phyloP scores from a whole-genome alignment of 92 coral and sea anemone genomes.

The Zoanthus sociatus region DNA sequence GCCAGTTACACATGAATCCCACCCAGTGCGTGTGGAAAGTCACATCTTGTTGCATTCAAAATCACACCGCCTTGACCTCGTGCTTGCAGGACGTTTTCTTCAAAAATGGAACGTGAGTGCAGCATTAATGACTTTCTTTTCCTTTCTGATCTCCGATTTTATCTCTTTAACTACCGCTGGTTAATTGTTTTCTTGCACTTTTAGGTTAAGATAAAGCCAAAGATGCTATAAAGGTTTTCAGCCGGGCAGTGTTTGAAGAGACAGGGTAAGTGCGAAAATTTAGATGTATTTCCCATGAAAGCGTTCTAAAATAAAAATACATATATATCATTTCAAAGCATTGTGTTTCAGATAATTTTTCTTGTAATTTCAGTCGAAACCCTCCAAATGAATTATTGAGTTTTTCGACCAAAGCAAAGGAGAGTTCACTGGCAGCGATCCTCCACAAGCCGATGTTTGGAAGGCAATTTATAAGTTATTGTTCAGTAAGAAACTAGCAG shows the following conservation, averaged over 20 bases:
- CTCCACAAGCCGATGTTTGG: background rate
- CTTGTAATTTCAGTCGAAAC: background rate
- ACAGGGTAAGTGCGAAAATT: slow-evolving; percentile 4
- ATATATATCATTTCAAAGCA: background rate
- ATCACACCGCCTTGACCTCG: slow-evolving; percentile 23
- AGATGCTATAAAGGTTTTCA: background rate
- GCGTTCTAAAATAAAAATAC: background rate
- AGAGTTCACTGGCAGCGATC: background rate
- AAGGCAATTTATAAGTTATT: background rate
- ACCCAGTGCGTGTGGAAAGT: slow-evolving; percentile 15
- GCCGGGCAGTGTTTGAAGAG: slow-evolving; percentile 1
- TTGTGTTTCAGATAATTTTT: background rate
- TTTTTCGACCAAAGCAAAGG: background rate
- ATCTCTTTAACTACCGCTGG: slow-evolving; percentile 1
- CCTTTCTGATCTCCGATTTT: background rate
- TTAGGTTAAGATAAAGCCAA: background rate
- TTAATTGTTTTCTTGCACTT: background rate
- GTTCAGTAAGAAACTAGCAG: slow-evolving; percentile 11
- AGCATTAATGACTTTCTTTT: slow-evolving; percentile 3
- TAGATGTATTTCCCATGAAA: slow-evolving; percentile 1
- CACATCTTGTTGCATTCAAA: background rate
- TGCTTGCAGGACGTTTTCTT: background rate
- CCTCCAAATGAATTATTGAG: background rate
- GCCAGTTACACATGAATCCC: slow-evolving; percentile 11
- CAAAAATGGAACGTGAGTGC: background rate